Base-by-base conservation (phyloP, 2,888 invertebrate genomes). In the Cheilosia soror region DNA sequence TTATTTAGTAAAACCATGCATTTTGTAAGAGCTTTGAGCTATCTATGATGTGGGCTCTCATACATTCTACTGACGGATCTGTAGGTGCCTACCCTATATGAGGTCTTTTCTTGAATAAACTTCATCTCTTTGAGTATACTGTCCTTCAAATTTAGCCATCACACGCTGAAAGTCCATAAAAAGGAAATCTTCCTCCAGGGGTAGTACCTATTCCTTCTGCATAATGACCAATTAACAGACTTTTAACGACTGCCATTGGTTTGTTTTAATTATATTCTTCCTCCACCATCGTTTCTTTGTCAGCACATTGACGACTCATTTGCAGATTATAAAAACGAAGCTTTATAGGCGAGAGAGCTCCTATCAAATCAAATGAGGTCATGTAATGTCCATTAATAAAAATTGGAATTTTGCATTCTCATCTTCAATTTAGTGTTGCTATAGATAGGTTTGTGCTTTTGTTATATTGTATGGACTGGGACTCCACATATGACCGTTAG, bases 331-430 rank as follows among this genome's bases (percentile, higher is more conserved):
- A 79, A 84, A 79, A 62, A 57, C 40, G 65, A 79, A 75, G 58
- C 58, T 69, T 79, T 84, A 71, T 84, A 71, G 79, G 69, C 65
- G 73, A 62, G 51, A 11, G 37, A 5, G 0, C 20, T 27, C 37
- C 20, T 68, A 9, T 15, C 51, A 55, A 47, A 68, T 33, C 66
- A 55, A 79, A 84, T 75, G 75, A 76, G 79, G 75, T 84, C 84
- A 84, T 84, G 84, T 75, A 84, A 75, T 63, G 79, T n/a, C 53
- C 75, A 65, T 75, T 79, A 79, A 66, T 79, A 75, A 84, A 69
- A 79, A 76, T 66, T 79, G 69, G 73, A 31, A 79, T 79, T 84
- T 83, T 83, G 66, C 72, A 78, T 84, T n/a, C 68, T 15, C 60
- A 62, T 72, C 20, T 44, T 27, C 13, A 7, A 42, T 2, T 33